Conservation (phyloP, 2,888 invertebrate species). For the Galeopsomyia nigrocyanea region DNA sequence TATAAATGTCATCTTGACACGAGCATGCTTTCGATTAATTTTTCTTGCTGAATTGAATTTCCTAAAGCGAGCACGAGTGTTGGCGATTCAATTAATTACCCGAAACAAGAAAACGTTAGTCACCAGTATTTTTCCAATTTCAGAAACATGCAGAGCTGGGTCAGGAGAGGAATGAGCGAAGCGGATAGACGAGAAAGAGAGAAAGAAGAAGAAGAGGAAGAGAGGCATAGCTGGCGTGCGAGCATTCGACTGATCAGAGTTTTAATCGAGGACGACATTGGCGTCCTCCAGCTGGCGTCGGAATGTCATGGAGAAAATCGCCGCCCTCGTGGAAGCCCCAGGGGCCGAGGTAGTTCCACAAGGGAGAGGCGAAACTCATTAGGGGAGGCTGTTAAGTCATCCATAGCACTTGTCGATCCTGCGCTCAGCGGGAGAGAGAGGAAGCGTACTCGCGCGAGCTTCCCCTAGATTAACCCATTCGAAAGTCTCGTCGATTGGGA, state of each 20-base stretch:
- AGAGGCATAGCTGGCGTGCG: conserved; percentile 20
- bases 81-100: not conserved
- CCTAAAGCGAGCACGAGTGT: conserved; percentile 27
- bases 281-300: conserved; percentile 32
- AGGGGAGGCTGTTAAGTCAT: conserved; percentile 42
- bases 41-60: not conserved
- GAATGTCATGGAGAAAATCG: conserved; percentile 41
- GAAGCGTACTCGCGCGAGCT: not conserved
- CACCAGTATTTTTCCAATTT: no score
- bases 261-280: conserved; percentile 48
- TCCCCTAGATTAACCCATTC: conserved; percentile 40
- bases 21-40: not conserved
- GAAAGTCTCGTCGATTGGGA: conserved; percentile 19
- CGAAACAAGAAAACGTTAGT: no score
- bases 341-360: conserved; percentile 12
- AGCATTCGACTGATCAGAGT: conserved; percentile 47
- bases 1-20: no score
- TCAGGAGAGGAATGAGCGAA: conserved; percentile 1
- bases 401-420: conserved; percentile 41
- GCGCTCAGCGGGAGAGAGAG: not conserved
- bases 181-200: not conserved
- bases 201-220: not conserved
- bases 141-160: not conserved
- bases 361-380: conserved; percentile 40
- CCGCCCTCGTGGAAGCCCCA: conserved; percentile 5